phyloP scores from a whole-genome alignment of 2,113 vertebrate genomes.

The Poeciliopsis turrubarensis region DNA sequence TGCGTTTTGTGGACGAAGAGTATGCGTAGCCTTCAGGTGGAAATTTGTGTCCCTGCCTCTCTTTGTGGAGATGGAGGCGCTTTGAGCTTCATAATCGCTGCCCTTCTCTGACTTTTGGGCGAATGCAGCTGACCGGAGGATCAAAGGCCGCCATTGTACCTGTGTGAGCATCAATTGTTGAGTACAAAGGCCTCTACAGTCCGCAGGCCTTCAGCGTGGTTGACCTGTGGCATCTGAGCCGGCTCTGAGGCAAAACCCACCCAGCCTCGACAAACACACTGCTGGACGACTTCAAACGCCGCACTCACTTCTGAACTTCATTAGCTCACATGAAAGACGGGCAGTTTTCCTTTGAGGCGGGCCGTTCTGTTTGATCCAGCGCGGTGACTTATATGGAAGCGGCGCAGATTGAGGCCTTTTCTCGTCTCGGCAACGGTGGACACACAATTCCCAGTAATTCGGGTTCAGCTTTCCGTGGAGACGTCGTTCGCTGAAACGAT shows the following conservation, averaged over 20 bases:
- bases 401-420: constrained; percentile 12
- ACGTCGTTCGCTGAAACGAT: neutral
- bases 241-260: constrained; percentile 38
- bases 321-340: constrained; percentile 73
- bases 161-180: constrained; percentile 60
- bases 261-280: constrained; percentile 61
- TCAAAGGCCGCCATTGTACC: constrained; percentile 60
- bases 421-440: constrained; percentile 6
- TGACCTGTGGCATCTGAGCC: constrained; percentile 47
- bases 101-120: constrained; percentile 46
- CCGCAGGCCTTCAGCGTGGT: constrained; percentile 27
- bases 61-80: neutral
- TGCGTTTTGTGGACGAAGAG: neutral
- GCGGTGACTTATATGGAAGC: constrained; percentile 48
- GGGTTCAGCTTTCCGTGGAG: neutral
- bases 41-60: neutral
- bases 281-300: constrained; percentile 64
- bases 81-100: constrained; percentile 47
- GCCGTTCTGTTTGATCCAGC: constrained; percentile 61
- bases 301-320: constrained; percentile 58
- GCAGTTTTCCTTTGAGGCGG: constrained; percentile 40
- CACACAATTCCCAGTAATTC: neutral
- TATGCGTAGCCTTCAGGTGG: neutral
- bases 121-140: constrained; percentile 54
- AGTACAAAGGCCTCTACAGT: constrained; percentile 66